These are phyloP conservation scores for Lutjanus argentimaculatus DNA, from an alignment of 2,797 vertebrate species.

Conservation along the genomic window DNA sequence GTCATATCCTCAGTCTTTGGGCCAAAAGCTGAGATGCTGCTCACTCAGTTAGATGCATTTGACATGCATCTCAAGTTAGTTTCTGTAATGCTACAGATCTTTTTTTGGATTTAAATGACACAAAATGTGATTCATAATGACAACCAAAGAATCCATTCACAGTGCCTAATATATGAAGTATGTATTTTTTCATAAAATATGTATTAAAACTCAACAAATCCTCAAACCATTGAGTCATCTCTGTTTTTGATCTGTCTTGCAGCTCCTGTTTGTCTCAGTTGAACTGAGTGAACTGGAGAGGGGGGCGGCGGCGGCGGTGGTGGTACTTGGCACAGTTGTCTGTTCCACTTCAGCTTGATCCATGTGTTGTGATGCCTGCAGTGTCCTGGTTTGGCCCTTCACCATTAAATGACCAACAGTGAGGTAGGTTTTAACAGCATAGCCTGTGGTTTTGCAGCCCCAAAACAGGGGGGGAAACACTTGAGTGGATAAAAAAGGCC, in stretches of 20 bases:
- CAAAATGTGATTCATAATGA: neutral
- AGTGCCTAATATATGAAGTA: neutral
- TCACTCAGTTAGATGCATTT: conserved; percentile 6
- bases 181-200: conserved; percentile 8
- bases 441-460: conserved; percentile 51
- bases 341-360: conserved; percentile 75
- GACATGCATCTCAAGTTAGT: neutral
- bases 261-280: conserved; percentile 43
- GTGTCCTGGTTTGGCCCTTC: conserved; percentile 70
- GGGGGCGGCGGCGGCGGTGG: conserved; percentile 3
- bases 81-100: neutral
- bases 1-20: conserved; percentile 1
- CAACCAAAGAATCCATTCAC: neutral
- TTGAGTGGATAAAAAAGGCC: conserved; percentile 3
- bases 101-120: neutral
- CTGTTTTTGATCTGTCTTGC: conserved; percentile 25
- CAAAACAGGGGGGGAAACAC: conserved; percentile 6
- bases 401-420: conserved; percentile 62
- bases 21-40: conserved; percentile 1
- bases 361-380: conserved; percentile 70
- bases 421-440: conserved; percentile 55
- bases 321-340: conserved; percentile 59
- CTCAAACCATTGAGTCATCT: conserved; percentile 9
- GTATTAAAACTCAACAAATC: conserved; percentile 15
- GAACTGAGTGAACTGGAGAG: conserved; percentile 70